A percentile compares a stretch with the other conserved stretches of the same genome.
Evolutionary conservation across 1,140 invertebrate species (phyloP).

Genomic region (Chrysomallon squamiferum): DNA sequence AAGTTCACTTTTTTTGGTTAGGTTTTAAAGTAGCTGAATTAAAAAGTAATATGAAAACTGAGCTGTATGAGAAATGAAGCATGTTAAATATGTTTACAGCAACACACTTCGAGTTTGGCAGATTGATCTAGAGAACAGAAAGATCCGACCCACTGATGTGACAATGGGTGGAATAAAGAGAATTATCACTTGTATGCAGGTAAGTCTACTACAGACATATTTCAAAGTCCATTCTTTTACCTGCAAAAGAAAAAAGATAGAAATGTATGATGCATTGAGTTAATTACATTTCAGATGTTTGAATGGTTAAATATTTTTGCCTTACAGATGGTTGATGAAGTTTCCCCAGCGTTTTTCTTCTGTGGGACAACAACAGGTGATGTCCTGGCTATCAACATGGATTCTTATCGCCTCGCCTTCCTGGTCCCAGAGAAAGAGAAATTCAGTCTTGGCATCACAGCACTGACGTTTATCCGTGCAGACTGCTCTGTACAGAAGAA

Average conservation of each 20-base stretch:
- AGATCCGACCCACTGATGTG: conserved; percentile 75
- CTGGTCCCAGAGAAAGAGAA: conserved; percentile 57
- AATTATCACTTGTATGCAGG: conserved; percentile 61
- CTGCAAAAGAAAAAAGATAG: no score
- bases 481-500: conserved; percentile 11
- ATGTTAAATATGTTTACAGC: conserved; percentile 73
- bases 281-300: no score
- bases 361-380: conserved; percentile 85
- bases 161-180: conserved; percentile 65
- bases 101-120: conserved; percentile 78
- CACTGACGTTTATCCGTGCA: conserved; percentile 69
- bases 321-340: conserved; percentile 38
- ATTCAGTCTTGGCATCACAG: conserved; percentile 70
- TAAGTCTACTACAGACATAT: conserved; percentile 37
- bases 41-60: no score
- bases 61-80: no score
- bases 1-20: no score
- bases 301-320: no score
- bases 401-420: conserved; percentile 47
- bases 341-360: conserved; percentile 71
- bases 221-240: no score
- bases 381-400: conserved; percentile 66
- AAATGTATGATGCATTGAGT: no score
- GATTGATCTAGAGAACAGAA: conserved; percentile 74
- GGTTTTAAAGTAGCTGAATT: no score